Conservation (phyloP, 2,797 vertebrate species). For the Trichosurus vulpecula region DNA sequence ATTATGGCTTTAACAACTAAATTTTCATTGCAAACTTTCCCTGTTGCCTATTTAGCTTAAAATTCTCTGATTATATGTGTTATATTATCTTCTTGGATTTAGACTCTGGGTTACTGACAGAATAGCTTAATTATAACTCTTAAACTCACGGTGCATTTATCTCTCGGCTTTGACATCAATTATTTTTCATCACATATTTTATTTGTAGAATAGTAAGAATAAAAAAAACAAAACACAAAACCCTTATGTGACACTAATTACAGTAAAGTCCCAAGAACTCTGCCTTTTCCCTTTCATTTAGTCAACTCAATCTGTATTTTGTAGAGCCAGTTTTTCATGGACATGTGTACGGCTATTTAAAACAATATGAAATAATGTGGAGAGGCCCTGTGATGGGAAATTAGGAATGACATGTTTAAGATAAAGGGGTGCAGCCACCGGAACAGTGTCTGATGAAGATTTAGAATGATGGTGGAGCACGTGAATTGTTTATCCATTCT, state of each 20-base stretch:
- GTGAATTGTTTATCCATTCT: conserved; percentile 79
- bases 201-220: conserved; percentile 4
- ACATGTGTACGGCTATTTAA: conserved; percentile 52
- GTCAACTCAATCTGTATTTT: conserved; percentile 36
- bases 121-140: conserved; percentile 5
- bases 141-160: not conserved
- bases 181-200: not conserved
- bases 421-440: conserved; percentile 77
- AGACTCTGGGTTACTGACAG: not conserved
- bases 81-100: not conserved
- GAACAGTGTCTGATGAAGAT: conserved; percentile 77
- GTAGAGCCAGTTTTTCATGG: conserved; percentile 45
- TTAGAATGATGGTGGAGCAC: conserved; percentile 75
- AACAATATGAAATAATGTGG: conserved; percentile 74
- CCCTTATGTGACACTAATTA: not conserved
- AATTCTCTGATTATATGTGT: not conserved
- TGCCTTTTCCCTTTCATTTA: not conserved
- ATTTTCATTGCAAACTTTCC: not conserved
- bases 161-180: not conserved
- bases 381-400: conserved; percentile 70
- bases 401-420: conserved; percentile 73
- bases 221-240: not conserved
- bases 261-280: conserved; percentile 19
- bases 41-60: conserved; percentile 10
- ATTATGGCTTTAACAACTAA: not conserved